These are phyloP conservation scores for Mythimna ferrago DNA, from an alignment of 2,888 invertebrate species.

Conservation along the genomic window DNA sequence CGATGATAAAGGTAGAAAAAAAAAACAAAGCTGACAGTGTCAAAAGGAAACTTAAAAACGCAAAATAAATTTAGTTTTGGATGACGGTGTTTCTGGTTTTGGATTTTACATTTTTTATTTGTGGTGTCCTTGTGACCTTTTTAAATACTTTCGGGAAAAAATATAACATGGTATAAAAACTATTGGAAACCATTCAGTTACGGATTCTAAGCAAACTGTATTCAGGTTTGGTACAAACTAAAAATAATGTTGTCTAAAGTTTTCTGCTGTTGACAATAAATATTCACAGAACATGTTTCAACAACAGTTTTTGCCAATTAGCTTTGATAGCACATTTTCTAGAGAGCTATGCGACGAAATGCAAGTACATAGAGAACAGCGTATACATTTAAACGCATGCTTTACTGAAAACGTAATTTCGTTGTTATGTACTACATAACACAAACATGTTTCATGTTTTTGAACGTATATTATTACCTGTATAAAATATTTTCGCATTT, in stretches of 20 bases:
- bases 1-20: too few species aligned
- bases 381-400: conserved; percentile 10
- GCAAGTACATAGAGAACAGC: not conserved
- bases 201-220: too few species aligned
- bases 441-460: not conserved
- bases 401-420: conserved; percentile 17
- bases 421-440: not conserved
- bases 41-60: too few species aligned
- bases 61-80: too few species aligned
- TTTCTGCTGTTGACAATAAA: conserved; percentile 16
- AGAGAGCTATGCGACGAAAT: not conserved
- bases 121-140: too few species aligned
- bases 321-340: conserved; percentile 40
- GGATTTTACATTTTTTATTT: too few species aligned
- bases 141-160: too few species aligned
- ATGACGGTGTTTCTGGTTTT: too few species aligned
- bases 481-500: not conserved
- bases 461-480: not conserved
- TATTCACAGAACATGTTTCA: conserved; percentile 21
- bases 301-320: conserved; percentile 36
- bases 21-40: too few species aligned
- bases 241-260: not conserved
- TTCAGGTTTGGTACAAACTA: too few species aligned
- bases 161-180: too few species aligned
- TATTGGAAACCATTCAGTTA: too few species aligned